These are phyloP conservation scores for Diloba caeruleocephala DNA, from an alignment of 2,888 invertebrate species.

Conservation along the genomic window DNA sequence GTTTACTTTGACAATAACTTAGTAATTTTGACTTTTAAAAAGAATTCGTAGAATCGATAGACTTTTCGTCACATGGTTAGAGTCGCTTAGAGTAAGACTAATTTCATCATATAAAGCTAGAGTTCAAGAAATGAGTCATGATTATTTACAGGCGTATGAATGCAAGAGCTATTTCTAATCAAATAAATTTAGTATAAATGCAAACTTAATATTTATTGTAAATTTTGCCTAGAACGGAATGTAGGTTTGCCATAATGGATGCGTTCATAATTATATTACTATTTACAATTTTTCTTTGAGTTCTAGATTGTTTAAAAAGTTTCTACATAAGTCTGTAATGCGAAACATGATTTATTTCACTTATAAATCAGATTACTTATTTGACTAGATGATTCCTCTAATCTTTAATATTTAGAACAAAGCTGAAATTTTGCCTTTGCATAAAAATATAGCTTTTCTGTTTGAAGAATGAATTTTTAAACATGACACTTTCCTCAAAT, in stretches of 20 bases:
- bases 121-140: constrained; percentile 1
- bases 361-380: too few relatives aligned
- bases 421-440: not conserved
- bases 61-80: not conserved
- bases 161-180: not conserved
- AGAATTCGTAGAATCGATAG: constrained; percentile 4
- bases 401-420: not conserved
- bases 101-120: not conserved
- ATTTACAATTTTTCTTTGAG: not conserved
- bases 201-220: not conserved
- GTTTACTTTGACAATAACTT: constrained; percentile 58
- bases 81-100: too few relatives aligned
- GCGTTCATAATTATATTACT: constrained; percentile 13
- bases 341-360: not conserved
- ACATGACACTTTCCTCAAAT: constrained; percentile 61
- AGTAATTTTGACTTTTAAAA: constrained; percentile 27
- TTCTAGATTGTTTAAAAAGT: not conserved
- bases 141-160: constrained; percentile 3
- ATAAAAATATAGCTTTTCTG: not conserved
- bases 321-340: not conserved
- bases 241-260: constrained; percentile 1
- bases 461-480: constrained; percentile 39
- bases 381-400: too few relatives aligned
- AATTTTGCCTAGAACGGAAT: not conserved
- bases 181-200: not conserved